Percentiles rank a stretch among this genome's conserved stretches.
Conservation (phyloP, 2,888 invertebrate genomes). For the Lutraria lutraria region DNA sequence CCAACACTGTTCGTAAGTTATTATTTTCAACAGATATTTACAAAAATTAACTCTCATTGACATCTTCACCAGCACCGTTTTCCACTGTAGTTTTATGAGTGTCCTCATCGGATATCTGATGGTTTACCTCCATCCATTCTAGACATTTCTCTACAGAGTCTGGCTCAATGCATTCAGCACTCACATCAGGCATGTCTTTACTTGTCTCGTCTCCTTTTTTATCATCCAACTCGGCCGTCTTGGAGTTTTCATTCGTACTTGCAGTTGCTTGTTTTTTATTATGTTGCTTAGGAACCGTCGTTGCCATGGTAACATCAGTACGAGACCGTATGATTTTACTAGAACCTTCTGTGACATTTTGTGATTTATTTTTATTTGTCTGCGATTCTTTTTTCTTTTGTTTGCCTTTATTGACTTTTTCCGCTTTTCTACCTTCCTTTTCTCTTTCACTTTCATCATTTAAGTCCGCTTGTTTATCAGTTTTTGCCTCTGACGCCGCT, state of each 20-base stretch:
- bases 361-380: neutral
- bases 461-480: slow-evolving; percentile 24
- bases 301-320: neutral
- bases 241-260: slow-evolving; percentile 66
- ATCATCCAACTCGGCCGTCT: slow-evolving; percentile 71
- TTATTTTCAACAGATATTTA: neutral
- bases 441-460: neutral
- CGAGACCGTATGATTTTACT: neutral
- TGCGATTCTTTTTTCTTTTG: neutral
- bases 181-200: slow-evolving; percentile 53
- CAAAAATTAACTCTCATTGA: neutral
- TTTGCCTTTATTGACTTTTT: neutral
- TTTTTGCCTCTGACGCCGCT: slow-evolving; percentile 51
- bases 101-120: neutral
- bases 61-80: neutral
- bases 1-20: neutral
- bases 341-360: slow-evolving; percentile 2
- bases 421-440: neutral
- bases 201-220: slow-evolving; percentile 47
- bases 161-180: slow-evolving; percentile 67
- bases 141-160: slow-evolving; percentile 77
- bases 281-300: slow-evolving; percentile 15
- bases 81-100: neutral
- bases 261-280: slow-evolving; percentile 29
- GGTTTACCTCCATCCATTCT: slow-evolving; percentile 76